Percentiles rank a stretch among this genome's conserved stretches.
phyloP scores from a whole-genome alignment of 2,113 vertebrate species.

The Melanocharis versteri region DNA sequence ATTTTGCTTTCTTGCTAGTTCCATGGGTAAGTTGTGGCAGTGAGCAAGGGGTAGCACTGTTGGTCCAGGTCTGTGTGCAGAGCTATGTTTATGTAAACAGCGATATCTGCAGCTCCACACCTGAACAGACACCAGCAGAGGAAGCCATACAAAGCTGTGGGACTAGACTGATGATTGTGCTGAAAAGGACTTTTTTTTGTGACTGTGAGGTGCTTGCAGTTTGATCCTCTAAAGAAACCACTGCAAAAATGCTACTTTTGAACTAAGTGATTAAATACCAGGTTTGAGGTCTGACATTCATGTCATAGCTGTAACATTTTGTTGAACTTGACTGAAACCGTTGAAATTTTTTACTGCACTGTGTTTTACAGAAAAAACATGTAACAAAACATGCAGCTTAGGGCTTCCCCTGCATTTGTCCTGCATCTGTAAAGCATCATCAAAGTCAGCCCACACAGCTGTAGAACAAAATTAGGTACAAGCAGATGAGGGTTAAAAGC shows the following conservation, averaged over 20 bases:
- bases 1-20: not conserved
- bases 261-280: conserved; percentile 24
- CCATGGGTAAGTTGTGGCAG: not conserved
- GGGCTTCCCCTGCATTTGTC: not conserved
- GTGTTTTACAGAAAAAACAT: not conserved
- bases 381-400: not conserved
- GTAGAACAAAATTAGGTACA: not conserved
- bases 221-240: not conserved
- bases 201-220: not conserved
- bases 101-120: not conserved
- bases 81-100: not conserved
- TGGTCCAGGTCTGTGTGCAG: not conserved
- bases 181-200: not conserved
- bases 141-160: not conserved
- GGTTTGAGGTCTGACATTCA: conserved; percentile 19
- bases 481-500: not conserved
- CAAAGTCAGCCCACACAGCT: not conserved
- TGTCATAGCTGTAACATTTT: conserved; percentile 39
- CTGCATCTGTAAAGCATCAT: not conserved
- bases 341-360: not conserved
- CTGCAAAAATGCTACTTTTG: conserved; percentile 32
- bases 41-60: not conserved
- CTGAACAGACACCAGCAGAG: not conserved
- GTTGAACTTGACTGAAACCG: not conserved
- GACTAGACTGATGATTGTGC: not conserved